Evolutionary conservation across 2,888 invertebrate genomes (phyloP), one percentile per base, ranked within the genome.

Genomic region (Adelphocoris suturalis): DNA sequence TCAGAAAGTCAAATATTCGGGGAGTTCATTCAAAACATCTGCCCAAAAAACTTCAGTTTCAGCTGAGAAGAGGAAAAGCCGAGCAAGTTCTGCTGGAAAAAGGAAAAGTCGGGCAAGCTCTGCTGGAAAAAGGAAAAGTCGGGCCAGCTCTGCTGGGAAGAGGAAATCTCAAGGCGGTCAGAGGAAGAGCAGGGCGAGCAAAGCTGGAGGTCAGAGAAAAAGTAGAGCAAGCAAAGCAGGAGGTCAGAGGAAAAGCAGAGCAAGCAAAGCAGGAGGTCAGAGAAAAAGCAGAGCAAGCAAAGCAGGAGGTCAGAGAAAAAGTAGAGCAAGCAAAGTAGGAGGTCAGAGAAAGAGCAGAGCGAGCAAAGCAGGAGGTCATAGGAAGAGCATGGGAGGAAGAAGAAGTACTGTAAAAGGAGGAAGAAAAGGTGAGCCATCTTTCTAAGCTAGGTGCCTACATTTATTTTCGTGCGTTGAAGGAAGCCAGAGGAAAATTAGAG

Each of bases 1-100:
- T 86, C 86, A 86, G 86, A 68, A 86, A n/a, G 48, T 75, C 16
- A 75, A 46, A n/a, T 86, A 86, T 47, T 23, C 68, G 0, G 48
- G 28, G 13, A 48, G 75, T 14, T 61, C 57, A 3, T 61, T n/a
- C 27, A 61, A n/a, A 85, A 7, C 14, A 11, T 4, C 14, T 13
- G 3, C 27, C 16, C 48, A 23, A 48, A 52, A 82, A 13, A 85
- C 57, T 27, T 0, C 57, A 85, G 85, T 37, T 2, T 23, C 68
- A 27, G 68, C 27, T 68, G 68, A 19, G 12, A 85, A 61, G 9
- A 85, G 57, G 37, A 55, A 85, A 28, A 85, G 85, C 19, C 61
- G 61, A 5, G 28, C 27, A 12, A 61, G 85, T 37, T 27, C 57
- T 61, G 84, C 57, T 4, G 57, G 84, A 7, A 84, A 84, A 61